Conservation (phyloP, 1,140 invertebrate species). For the Protaetia brevitarsis region DNA sequence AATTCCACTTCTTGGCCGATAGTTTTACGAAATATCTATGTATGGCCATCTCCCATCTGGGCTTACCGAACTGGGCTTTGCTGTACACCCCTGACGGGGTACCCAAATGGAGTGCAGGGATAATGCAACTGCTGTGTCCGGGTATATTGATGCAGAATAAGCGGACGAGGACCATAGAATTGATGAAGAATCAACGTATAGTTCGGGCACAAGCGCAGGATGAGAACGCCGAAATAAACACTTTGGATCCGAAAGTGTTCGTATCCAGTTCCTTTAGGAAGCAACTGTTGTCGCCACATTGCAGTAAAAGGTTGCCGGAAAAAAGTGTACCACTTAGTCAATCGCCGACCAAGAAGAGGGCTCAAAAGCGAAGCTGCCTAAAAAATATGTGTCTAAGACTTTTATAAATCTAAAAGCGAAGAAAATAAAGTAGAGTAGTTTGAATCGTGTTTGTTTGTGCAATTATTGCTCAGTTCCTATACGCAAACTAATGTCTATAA, state of each 20-base stretch:
- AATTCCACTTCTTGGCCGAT: slow-evolving; percentile 80
- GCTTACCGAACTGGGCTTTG: slow-evolving; percentile 76
- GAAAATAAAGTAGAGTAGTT: no score
- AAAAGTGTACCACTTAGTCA: no score
- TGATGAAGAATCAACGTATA: neutral
- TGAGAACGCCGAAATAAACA: neutral
- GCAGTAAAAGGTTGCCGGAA: no score
- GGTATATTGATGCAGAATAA: neutral
- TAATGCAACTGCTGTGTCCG: slow-evolving; percentile 32
- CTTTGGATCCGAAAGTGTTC: slow-evolving; percentile 11
- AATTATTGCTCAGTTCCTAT: no score
- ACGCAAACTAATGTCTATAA: no score
- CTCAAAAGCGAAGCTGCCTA: no score
- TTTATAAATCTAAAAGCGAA: no score
- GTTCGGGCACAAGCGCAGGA: neutral
- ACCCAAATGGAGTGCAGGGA: slow-evolving; percentile 36
- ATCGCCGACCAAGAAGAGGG: no score
- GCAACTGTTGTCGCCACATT: no score
- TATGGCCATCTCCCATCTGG: slow-evolving; percentile 85
- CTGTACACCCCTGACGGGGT: slow-evolving; percentile 31
- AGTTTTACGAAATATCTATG: slow-evolving; percentile 81
- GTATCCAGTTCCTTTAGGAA: neutral
- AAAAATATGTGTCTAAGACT: no score
- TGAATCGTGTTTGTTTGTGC: no score
- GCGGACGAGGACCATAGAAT: neutral